Evolutionary conservation across 2,888 invertebrate genomes (phyloP), one percentile per base, ranked within the genome.

Genomic region (Arctia plantaginis): DNA sequence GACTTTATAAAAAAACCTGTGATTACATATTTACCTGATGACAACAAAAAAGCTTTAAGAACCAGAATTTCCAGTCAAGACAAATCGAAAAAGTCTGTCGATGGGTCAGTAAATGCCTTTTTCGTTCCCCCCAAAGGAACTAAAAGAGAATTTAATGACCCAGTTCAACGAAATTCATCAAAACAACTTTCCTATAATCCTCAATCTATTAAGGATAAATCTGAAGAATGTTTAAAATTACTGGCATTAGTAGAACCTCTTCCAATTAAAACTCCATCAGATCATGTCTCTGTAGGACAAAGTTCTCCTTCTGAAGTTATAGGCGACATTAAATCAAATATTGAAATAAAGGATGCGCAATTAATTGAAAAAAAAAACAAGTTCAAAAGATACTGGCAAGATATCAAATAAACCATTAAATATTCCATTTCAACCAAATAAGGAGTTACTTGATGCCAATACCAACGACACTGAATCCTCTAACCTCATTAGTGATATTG

Each of bases 11-110:
- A 90, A 18, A 88, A 89, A 83, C 87, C 90, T 20, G 87, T 93
- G 59, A 91, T 93, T 66, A 93, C 93, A 15, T 93, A 94, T 79
- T 92, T 93, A 73, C 86, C 90, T 30, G 62, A 72, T 41, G 51
- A 35, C n/a, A 51, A 33, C 3, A 35, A 68, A 33, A 64, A 72
- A 18, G 35, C 20, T n/a, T 13, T 44, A 15, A 35, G 10, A 15
- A 62, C n/a, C 13, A 66, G 27, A 39, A 23, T 27, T 39, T 35
- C 74, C 30, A 79, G 66, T 73, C 80, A 82, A 71, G 72, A 82
- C 8, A 82, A 75, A 75, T 76, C 81, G 1, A 83, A 75, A 80
- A 80, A 77, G 33, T 85, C 86, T 13, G 75, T 80, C 13, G 83
- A 84, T 68, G 85, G 86, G 20, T 79, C 83, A 65, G 79, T 80